Conservation (phyloP, 2,888 invertebrate species). For the Sylvicola cinctus region DNA sequence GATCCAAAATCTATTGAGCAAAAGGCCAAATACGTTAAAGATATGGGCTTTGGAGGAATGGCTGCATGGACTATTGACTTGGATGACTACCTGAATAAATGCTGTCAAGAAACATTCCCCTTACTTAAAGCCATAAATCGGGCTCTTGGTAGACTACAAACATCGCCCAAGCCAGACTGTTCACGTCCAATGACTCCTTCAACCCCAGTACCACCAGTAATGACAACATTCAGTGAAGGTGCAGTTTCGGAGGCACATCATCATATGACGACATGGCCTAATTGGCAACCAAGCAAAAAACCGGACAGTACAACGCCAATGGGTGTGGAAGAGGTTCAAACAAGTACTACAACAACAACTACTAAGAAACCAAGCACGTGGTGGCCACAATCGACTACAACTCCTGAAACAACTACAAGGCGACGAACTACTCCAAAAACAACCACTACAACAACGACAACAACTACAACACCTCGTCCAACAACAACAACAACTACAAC, state of each 20-base stretch:
- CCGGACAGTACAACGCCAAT: slow-evolving; percentile 7
- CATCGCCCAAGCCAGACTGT: slow-evolving; percentile 37
- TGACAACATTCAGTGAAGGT: slow-evolving; percentile 41
- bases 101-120: slow-evolving; percentile 62
- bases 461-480: slow-evolving; percentile 11
- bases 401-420: slow-evolving; percentile 14
- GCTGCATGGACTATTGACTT: slow-evolving; percentile 77
- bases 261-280: slow-evolving; percentile 19
- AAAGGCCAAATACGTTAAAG: slow-evolving; percentile 54
- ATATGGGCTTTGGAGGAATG: slow-evolving; percentile 56
- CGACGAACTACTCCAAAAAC: slow-evolving; percentile 13
- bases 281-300: slow-evolving; percentile 16
- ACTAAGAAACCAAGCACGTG: slow-evolving; percentile 25
- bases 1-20: slow-evolving; percentile 53
- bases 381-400: slow-evolving; percentile 17
- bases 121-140: slow-evolving; percentile 55
- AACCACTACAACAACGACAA: slow-evolving; percentile 11
- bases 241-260: slow-evolving; percentile 6
- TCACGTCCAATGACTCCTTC: slow-evolving; percentile 47
- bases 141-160: slow-evolving; percentile 41
- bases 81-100: slow-evolving; percentile 70
- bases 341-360: slow-evolving; percentile 8
- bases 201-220: slow-evolving; percentile 55
- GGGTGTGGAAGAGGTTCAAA: slow-evolving; percentile 6
- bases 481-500: slow-evolving; percentile 11